Conservation (phyloP, 2,888 invertebrate genomes). For the Conus canariensis region DNA sequence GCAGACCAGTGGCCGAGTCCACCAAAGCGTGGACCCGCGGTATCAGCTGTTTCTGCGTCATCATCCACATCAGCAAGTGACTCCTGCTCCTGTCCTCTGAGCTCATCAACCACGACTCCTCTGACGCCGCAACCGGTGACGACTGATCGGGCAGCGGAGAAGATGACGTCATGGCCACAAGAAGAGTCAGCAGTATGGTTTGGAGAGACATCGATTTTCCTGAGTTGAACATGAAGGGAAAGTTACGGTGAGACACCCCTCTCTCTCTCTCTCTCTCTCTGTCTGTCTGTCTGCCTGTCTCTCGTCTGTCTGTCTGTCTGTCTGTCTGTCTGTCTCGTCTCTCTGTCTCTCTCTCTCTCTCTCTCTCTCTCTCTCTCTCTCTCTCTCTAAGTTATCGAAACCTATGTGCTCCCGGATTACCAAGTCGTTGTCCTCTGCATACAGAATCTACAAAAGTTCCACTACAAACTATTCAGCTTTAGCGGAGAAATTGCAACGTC, state of each 20-base stretch:
- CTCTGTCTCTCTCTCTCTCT: too few relatives aligned
- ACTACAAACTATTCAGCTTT: too few relatives aligned
- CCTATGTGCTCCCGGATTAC: too few relatives aligned
- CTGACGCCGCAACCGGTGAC: background rate
- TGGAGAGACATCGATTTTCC: background rate
- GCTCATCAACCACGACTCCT: constrained; percentile 13
- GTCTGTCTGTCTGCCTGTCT: too few relatives aligned
- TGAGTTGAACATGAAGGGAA: background rate
- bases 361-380: too few relatives aligned
- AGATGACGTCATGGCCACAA: background rate
- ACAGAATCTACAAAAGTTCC: too few relatives aligned
- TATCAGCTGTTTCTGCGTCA: constrained; percentile 34
- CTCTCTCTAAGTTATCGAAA: too few relatives aligned
- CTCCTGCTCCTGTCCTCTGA: constrained; percentile 2
- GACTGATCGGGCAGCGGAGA: background rate
- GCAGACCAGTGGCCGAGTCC: constrained; percentile 7
- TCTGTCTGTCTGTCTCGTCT: too few relatives aligned
- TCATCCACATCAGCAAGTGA: constrained; percentile 37
- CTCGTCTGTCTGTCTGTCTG: too few relatives aligned
- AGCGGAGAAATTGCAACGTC: too few relatives aligned
- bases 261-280: too few relatives aligned
- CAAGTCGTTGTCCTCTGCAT: too few relatives aligned
- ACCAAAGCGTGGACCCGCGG: constrained; percentile 19
- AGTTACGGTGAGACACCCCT: background rate
- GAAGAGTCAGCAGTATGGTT: background rate